Percentiles rank a stretch among this genome's conserved stretches.
phyloP scores from a whole-genome alignment of 2,113 vertebrate genomes.

The Gymnocephalus cernua region DNA sequence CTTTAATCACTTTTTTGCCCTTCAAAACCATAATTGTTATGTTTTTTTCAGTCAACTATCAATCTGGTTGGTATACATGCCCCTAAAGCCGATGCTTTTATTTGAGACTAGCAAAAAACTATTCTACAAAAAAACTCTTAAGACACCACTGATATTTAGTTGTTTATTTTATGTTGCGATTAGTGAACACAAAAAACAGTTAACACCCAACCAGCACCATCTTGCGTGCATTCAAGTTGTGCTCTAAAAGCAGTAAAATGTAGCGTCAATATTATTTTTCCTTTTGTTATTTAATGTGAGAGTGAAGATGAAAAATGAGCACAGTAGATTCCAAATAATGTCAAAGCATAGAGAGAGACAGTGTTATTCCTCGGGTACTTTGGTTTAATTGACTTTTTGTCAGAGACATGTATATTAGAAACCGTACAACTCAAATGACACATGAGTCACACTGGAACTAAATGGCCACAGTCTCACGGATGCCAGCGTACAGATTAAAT shows the following conservation, averaged over 20 bases:
- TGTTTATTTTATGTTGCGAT: too few species aligned
- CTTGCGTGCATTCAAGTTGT: not conserved
- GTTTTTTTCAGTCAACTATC: too few species aligned
- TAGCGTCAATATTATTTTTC: not conserved
- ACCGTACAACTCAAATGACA: constrained; percentile 20
- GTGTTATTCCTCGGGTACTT: constrained; percentile 2
- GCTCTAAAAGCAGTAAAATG: not conserved
- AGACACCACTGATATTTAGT: too few species aligned
- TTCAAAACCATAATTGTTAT: too few species aligned
- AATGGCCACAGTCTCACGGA: not conserved
- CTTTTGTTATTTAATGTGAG: not conserved
- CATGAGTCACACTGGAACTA: not conserved
- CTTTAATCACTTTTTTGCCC: too few species aligned
- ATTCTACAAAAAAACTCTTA: too few species aligned
- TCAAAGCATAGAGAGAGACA: not conserved
- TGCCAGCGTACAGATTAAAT: not conserved
- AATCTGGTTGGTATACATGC: too few species aligned
- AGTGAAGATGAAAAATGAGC: not conserved
- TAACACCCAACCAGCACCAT: not conserved
- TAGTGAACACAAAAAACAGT: not conserved
- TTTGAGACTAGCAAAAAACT: too few species aligned
- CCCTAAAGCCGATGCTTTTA: too few species aligned
- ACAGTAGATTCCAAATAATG: not conserved
- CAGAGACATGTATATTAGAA: constrained; percentile 29
- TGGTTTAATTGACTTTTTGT: constrained; percentile 56